Base-by-base conservation (phyloP, 2,113 vertebrate species). In the Scomber scombrus region DNA sequence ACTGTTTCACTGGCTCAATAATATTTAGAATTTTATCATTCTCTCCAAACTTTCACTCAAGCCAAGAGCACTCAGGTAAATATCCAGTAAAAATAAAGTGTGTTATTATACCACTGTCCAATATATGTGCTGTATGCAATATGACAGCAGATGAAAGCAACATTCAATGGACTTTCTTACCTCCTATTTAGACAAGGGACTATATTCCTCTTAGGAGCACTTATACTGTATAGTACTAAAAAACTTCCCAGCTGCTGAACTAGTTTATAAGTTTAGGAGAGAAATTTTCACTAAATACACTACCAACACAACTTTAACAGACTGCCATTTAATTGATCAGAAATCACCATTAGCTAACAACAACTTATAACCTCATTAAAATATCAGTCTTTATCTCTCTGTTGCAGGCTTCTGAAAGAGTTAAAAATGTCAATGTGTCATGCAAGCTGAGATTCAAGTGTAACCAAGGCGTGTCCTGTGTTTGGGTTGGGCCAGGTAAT, bases 401-500 rank as follows among this genome's bases (percentile, higher is more conserved):
- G 14, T 16, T 69, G 14, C 13, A 23, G 4, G 4, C 15, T 14
- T 34, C 21, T 57, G 55, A 74, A 57, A 71, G 67, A 47, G 64
- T 73, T 66, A 70, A 85, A 78, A 51, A 63, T 47, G 2, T 75
- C n/a, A n/a, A 21, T 66, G 23, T 49, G 50, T 57, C n/a, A 67
- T 16, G 12, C 43, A 78, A 70, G 9, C n/a, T 58, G 19, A 71
- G 58, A 55, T 26, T 26, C 23, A 26, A 26, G 23, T 26, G 63
- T 31, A 43, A 21, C 21, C 31, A 40, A 81, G 52, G 68, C 23
- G 49, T 68, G 50, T 73, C 13, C 43, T 47, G 64, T 68, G 23
- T 85, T 87, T 79, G 72, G 23, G 55, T 85, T 85, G 81, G 85
- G 75, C 40, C 43, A 34, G 46, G 56, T 49, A n/a, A 56, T 80